phyloP scores from a whole-genome alignment of 2,797 vertebrate genomes.

The Neostethus bicornis region DNA sequence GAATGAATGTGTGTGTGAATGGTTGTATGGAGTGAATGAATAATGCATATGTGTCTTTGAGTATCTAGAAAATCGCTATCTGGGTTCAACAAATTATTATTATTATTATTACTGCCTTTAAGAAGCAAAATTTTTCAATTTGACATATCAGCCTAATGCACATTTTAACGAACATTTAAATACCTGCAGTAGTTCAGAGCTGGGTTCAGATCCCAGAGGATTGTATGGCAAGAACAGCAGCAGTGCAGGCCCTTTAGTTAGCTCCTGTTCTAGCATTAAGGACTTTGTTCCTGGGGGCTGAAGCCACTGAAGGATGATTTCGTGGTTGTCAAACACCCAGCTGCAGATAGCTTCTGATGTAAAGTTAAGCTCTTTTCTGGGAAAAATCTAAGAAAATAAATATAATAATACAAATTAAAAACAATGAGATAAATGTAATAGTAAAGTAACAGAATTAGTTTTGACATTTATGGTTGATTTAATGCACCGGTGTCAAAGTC shows the following conservation, averaged over 20 bases:
- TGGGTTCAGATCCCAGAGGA: constrained; percentile 79
- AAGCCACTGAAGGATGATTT: constrained; percentile 81
- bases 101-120: too few species aligned
- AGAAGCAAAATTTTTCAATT: too few species aligned
- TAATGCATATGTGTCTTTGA: too few species aligned
- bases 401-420: too few species aligned
- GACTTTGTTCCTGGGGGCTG: constrained; percentile 77
- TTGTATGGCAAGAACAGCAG: constrained; percentile 91
- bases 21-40: too few species aligned
- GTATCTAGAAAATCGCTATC: too few species aligned
- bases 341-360: constrained; percentile 88
- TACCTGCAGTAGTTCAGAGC: constrained; percentile 87
- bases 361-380: constrained; percentile 84
- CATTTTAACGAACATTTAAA: constrained; percentile 16
- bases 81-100: too few species aligned
- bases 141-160: too few species aligned
- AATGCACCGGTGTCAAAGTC: too few species aligned
- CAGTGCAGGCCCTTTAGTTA: constrained; percentile 92
- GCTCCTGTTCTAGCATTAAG: constrained; percentile 79
- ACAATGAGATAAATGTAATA: not conserved
- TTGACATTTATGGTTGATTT: too few species aligned
- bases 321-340: constrained; percentile 90
- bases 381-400: constrained; percentile 83
- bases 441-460: too few species aligned
- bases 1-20: too few species aligned